A percentile compares a stretch with the other conserved stretches of the same genome.
Evolutionary conservation across 2,113 vertebrate genomes (phyloP).

Genomic region (Origma solitaria): DNA sequence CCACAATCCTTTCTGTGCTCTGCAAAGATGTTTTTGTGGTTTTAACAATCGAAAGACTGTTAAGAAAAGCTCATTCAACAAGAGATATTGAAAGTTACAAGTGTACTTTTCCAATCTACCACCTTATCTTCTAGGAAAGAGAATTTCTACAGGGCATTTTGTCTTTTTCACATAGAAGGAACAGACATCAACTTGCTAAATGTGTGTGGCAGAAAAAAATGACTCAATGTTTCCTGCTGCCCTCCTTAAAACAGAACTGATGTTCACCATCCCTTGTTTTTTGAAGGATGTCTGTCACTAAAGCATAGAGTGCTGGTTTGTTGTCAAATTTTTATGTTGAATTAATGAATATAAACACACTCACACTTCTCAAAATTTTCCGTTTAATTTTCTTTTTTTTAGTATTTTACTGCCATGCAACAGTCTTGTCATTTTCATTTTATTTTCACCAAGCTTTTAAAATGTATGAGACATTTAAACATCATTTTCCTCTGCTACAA

Average conservation of each 20-base stretch:
- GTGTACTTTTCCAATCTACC: not conserved
- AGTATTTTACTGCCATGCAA: not conserved
- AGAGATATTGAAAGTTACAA: not conserved
- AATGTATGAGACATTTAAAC: not conserved
- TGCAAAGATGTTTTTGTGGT: not conserved
- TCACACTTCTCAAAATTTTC: not conserved
- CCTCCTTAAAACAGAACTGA: not conserved
- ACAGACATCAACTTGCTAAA: not conserved
- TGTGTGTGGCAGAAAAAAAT: not conserved
- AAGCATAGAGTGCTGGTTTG: not conserved
- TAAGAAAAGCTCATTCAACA: not conserved
- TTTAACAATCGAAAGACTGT: not conserved
- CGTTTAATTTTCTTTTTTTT: not conserved
- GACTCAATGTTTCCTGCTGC: not conserved
- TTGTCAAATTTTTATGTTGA: not conserved
- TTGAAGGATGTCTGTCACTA: not conserved
- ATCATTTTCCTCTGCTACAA: not conserved
- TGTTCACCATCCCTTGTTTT: not conserved
- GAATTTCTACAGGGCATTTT: not conserved
- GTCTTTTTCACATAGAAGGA: not conserved
- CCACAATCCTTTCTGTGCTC: not conserved
- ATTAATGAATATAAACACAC: not conserved
- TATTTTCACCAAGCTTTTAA: not conserved
- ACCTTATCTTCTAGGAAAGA: not conserved
- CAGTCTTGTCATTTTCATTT: not conserved